Conservation (phyloP, 53 echinoderm and acorn worm species). For the Holothuria leucospilota region DNA sequence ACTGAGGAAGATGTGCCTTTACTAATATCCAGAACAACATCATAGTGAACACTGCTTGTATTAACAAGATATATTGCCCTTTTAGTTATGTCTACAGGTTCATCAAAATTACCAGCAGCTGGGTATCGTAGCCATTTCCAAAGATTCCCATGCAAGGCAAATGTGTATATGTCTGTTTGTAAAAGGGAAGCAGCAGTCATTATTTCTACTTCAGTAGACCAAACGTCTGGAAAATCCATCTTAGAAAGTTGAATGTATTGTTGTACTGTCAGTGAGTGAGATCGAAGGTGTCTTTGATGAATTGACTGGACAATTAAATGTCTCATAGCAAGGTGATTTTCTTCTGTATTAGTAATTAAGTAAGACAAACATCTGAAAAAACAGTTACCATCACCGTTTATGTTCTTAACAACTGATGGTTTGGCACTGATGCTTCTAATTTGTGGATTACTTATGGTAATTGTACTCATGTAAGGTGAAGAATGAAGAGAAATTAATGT, state of each 20-base stretch:
- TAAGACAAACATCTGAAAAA: slow-evolving; percentile 40
- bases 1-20: background rate
- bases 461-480: background rate
- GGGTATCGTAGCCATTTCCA: slow-evolving; percentile 20
- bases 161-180: slow-evolving; percentile 8
- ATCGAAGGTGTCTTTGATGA: background rate
- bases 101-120: slow-evolving; percentile 18
- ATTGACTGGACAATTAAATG: background rate
- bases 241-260: slow-evolving; percentile 12
- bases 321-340: background rate
- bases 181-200: slow-evolving; percentile 26
- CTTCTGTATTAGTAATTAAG: slow-evolving; percentile 21
- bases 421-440: background rate
- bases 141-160: background rate
- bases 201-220: slow-evolving; percentile 41
- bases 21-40: slow-evolving; percentile 1
- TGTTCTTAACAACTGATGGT: background rate
- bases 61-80: slow-evolving; percentile 22
- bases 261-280: background rate
- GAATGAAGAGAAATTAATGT: background rate
- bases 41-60: slow-evolving; percentile 31
- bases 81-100: background rate
- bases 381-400: slow-evolving; percentile 33
- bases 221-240: background rate
- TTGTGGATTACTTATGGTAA: background rate